These are phyloP conservation scores for Pelochelys cantorii DNA, from an alignment of 2,797 vertebrate species.

Conservation along the genomic window DNA sequence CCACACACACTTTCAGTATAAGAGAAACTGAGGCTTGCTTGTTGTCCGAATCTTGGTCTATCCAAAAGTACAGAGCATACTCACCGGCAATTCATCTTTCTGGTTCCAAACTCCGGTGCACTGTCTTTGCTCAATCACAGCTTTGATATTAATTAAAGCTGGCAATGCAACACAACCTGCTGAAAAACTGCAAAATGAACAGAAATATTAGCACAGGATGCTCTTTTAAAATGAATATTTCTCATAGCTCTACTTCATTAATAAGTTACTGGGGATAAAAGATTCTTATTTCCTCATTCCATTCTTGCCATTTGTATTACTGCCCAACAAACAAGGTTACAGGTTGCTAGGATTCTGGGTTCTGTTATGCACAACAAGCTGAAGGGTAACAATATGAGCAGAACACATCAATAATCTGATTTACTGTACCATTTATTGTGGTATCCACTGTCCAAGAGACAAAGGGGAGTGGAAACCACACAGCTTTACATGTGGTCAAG, in stretches of 20 bases:
- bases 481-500: accelerated
- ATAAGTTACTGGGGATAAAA: neutral
- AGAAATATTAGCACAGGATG: neutral
- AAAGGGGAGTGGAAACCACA: neutral
- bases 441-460: constrained; percentile 9
- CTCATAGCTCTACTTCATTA: neutral
- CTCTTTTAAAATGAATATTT: neutral
- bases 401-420: neutral
- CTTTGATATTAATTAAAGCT: constrained; percentile 88
- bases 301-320: neutral
- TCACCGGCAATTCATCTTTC: constrained; percentile 88
- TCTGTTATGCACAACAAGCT: neutral
- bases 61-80: constrained; percentile 36
- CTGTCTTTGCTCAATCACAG: constrained; percentile 88
- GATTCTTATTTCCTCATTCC: neutral
- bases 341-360: neutral
- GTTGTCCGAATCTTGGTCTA: neutral
- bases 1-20: neutral
- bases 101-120: constrained; percentile 90
- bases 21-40: neutral
- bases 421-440: neutral
- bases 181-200: constrained; percentile 81
- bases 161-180: constrained; percentile 88
- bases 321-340: neutral
- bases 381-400: neutral